A percentile compares a stretch with the other conserved stretches of the same genome.
phyloP scores from a whole-genome alignment of 1,140 invertebrate genomes.

The Drosophila sulfurigaster region DNA sequence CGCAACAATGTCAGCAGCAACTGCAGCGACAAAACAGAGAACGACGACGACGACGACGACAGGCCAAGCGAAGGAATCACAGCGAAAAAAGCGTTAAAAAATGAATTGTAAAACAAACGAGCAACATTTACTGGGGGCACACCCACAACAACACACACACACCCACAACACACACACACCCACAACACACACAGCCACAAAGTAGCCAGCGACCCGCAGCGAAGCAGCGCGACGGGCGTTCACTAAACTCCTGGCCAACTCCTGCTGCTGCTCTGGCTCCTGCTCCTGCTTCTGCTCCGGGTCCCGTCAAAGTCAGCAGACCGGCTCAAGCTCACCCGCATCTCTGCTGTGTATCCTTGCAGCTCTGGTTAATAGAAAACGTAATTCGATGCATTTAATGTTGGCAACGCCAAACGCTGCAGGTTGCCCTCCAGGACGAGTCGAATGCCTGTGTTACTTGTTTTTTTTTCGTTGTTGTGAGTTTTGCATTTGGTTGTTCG shows the following conservation, averaged over 20 bases:
- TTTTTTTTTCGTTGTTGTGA: conserved; percentile 58
- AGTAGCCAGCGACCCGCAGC: conserved; percentile 67
- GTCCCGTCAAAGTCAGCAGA: conserved; percentile 48
- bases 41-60: conserved; percentile 39
- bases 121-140: conserved; percentile 66
- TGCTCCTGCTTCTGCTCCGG: conserved; percentile 18
- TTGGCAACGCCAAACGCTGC: conserved; percentile 65
- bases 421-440: conserved; percentile 26
- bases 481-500: conserved; percentile 56
- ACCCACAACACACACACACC: conserved; percentile 6
- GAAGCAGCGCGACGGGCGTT: conserved; percentile 12
- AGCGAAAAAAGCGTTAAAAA: conserved; percentile 79
- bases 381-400: conserved; percentile 83
- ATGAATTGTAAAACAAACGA: conserved; percentile 83
- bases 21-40: conserved; percentile 39
- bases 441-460: conserved; percentile 8
- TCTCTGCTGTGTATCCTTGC: neutral
- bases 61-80: conserved; percentile 60
- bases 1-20: conserved; percentile 75
- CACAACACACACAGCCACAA: conserved; percentile 46
- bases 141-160: conserved; percentile 22
- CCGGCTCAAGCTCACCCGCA: conserved; percentile 33
- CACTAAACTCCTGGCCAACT: conserved; percentile 15
- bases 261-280: neutral
- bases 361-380: conserved; percentile 76